Base-by-base conservation (phyloP, 2,797 vertebrate species). In the Gambelia wislizenii region DNA sequence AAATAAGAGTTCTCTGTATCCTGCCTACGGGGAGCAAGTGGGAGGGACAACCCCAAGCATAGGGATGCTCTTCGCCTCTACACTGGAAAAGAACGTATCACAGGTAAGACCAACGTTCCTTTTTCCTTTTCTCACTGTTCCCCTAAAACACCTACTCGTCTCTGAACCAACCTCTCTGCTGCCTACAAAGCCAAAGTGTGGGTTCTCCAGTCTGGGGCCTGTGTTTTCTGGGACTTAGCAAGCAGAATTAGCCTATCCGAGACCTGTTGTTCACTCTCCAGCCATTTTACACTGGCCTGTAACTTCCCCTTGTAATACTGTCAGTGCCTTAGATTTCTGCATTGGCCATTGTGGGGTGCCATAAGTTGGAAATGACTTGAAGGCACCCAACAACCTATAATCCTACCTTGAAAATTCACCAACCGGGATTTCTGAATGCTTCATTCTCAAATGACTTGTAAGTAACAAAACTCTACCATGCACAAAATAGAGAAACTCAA, bases 401-500 rank as follows among this genome's bases (percentile, higher is more conserved):
- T 4, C 2, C 7, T 22, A 13, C 52, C 27, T 44, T 56, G 67
- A n/a, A 87, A 81, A 16, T 33, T 10, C 54, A 33, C 84, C 36
- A 42, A 1, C 5, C 85, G 42, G 59, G 25, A 69, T 69, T 0
- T 14, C 0, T 0, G 77, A 0, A 59, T 16, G 75, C 0, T 33
- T 0, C 0, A 25, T 27, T 83, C 25, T 67, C 61, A 9, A 12
- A 20, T 2, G 47, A 2, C 18, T 0, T 22, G 8, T 2, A 18
- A 0, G 0, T 49, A 12, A 3, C 16, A 42, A 16, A 82, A 42
- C 72, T 14, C 39, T 5, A 0, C 27, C 47, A 1, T 6, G 0
- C 30, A 89, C 69, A 16, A 80, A 33, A 1, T 1, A 59, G 74
- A 33, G 56, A 44, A 69, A 70, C 47, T n/a, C 33, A 49, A 39